These are phyloP conservation scores for Turnix velox DNA, from an alignment of 2,113 vertebrate genomes.

Conservation along the genomic window DNA sequence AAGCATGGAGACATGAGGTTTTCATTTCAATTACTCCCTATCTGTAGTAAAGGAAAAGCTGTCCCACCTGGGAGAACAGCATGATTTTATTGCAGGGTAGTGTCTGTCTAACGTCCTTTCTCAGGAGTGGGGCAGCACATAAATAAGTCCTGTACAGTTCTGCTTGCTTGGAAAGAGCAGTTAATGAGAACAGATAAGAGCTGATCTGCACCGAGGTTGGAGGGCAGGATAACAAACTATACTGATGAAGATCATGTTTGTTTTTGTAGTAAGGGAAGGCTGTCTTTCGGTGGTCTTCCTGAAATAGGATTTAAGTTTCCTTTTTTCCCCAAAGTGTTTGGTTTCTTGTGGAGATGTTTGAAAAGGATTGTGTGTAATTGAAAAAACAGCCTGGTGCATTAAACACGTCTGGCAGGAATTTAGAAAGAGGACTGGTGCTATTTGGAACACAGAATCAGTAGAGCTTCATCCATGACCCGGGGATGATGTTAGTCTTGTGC, in stretches of 20 bases:
- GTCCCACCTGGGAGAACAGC: slow-evolving; percentile 5
- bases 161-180: background rate
- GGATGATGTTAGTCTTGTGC: background rate
- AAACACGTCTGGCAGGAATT: background rate
- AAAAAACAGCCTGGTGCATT: slow-evolving; percentile 4
- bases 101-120: background rate
- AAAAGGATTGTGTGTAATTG: background rate
- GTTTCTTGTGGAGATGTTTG: background rate
- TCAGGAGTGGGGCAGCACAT: background rate
- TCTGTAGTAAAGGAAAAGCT: slow-evolving; percentile 22
- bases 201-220: background rate
- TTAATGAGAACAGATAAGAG: background rate
- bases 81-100: slow-evolving; percentile 26
- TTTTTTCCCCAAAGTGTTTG: background rate
- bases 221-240: background rate
- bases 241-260: background rate
- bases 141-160: background rate
- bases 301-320: background rate
- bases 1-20: slow-evolving; percentile 23
- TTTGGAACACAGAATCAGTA: background rate
- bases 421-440: background rate
- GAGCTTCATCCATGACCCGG: background rate
- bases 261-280: background rate
- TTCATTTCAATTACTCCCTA: slow-evolving; percentile 34
- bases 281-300: background rate